Base-by-base conservation (phyloP, 2,797 vertebrate genomes). In the Propithecus perrieri region DNA sequence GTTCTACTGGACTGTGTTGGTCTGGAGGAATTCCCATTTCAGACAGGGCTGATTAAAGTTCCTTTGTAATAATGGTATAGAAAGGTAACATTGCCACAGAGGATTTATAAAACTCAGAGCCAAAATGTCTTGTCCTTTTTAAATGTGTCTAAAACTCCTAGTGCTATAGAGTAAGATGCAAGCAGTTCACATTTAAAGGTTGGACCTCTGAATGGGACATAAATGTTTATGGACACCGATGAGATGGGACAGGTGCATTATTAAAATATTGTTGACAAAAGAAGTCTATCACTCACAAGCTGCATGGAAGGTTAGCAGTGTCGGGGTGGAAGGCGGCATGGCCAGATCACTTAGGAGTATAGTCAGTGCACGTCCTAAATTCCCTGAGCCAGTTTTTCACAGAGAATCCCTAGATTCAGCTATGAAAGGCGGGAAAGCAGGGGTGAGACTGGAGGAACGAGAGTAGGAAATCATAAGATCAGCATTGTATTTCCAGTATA, bases 61-160 rank as follows among this genome's bases (percentile, higher is more conserved):
- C 9, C 50, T 94, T 90, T 59, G 20, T 30, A 26, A 79, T 14
- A 28, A 35, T n/a, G 15, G 13, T 53, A 13, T 43, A 20, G 26
- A 93, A 96, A 88, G 57, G 57, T 63, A 80, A 89, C 35, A n/a
- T 72, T 53, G 59, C 53, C 87, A 72, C 84, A 33, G 41, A 85
- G 84, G 79, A 95, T 72, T 93, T 95, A 59, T 89, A 95, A 93
- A 91, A 55, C 35, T 61, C 87, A 35, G 69, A 94, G 14, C 24
- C 83, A 91, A 85, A 93, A 92, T 65, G n/a, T 7, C 86, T 91
- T 67, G 67, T 90, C 93, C 84, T 93, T 96, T 96, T 69, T 41
- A 65, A 78, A 63, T 26, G 28, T 41, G 46, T 28, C 48, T 87
- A 81, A 59, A 80, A 43, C 4, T 24, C 43, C 41, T 3, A 4